These are phyloP conservation scores for Ceratina japonica DNA, from an alignment of 1,140 invertebrate genomes.

Conservation along the genomic window DNA sequence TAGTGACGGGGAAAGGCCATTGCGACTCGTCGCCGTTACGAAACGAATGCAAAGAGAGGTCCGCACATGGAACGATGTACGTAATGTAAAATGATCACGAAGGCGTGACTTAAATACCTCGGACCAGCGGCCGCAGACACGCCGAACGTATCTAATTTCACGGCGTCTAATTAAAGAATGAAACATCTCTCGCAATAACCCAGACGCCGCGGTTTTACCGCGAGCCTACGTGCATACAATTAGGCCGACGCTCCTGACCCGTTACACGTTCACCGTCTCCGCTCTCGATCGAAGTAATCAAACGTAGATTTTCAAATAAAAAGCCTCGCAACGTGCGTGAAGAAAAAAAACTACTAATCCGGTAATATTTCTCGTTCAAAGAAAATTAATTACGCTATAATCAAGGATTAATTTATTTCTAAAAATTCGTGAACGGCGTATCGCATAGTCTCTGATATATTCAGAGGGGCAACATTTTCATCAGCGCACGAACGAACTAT, in stretches of 20 bases:
- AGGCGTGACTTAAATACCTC: constrained; percentile 29
- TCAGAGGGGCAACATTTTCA: background rate
- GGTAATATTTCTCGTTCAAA: no score
- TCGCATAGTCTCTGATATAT: no score
- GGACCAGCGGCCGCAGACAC: background rate
- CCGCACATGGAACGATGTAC: background rate
- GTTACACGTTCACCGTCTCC: background rate
- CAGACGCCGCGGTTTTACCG: background rate
- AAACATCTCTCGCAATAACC: constrained; percentile 13
- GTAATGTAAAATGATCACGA: constrained; percentile 25
- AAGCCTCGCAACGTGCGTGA: no score
- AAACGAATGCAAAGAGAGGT: background rate
- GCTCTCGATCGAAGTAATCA: no score
- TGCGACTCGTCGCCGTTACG: background rate
- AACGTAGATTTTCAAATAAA: no score
- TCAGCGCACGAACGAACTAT: background rate
- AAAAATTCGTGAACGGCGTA: no score
- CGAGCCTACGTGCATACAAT: background rate
- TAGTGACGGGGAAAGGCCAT: background rate
- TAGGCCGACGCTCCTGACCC: background rate
- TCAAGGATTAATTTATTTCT: no score
- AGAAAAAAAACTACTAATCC: no score
- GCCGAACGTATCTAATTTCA: constrained; percentile 32
- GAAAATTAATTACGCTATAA: no score
- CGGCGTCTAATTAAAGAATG: constrained; percentile 40